A percentile compares a stretch with the other conserved stretches of the same genome.
These are phyloP conservation scores for Cyprinodon diabolis DNA, from an alignment of 2,797 vertebrate genomes.

Conservation along the genomic window DNA sequence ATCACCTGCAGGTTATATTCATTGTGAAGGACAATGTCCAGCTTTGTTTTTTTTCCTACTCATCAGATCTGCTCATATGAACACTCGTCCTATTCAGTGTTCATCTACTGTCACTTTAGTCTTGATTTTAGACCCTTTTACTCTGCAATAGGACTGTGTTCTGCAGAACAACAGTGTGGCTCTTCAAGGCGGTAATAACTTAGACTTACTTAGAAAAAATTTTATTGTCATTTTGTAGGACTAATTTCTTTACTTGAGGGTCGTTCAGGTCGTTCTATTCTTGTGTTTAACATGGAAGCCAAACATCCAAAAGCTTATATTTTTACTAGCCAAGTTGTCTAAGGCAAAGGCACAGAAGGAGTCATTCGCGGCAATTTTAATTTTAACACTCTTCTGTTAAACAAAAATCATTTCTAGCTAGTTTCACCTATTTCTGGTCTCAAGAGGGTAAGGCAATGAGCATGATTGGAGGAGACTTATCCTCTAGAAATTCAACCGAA, in stretches of 20 bases:
- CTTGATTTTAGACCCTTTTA: too few species aligned
- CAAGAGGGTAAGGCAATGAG: too few species aligned
- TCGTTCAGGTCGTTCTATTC: too few species aligned
- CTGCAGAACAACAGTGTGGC: too few species aligned
- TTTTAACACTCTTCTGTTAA: not conserved
- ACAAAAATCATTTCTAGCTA: not conserved
- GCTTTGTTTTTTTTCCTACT: slow-evolving; percentile 24
- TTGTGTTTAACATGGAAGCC: not conserved
- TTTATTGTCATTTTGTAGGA: too few species aligned
- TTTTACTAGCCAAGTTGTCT: not conserved
- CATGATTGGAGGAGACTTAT: not conserved
- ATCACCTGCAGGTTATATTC: not conserved
- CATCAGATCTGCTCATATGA: slow-evolving; percentile 6
- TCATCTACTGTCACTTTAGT: too few species aligned
- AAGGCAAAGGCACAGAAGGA: not conserved
- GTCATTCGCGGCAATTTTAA: too few species aligned
- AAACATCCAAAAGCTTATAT: not conserved
- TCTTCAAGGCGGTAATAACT: too few species aligned
- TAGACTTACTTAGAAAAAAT: too few species aligned
- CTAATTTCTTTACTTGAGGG: not conserved
- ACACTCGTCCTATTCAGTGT: not conserved
- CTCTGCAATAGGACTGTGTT: too few species aligned
- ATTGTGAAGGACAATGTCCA: slow-evolving; percentile 12
- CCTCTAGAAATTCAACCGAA: not conserved
- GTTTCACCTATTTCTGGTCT: not conserved